phyloP scores from a whole-genome alignment of 2,797 vertebrate species.

The Lacerta viridis region DNA sequence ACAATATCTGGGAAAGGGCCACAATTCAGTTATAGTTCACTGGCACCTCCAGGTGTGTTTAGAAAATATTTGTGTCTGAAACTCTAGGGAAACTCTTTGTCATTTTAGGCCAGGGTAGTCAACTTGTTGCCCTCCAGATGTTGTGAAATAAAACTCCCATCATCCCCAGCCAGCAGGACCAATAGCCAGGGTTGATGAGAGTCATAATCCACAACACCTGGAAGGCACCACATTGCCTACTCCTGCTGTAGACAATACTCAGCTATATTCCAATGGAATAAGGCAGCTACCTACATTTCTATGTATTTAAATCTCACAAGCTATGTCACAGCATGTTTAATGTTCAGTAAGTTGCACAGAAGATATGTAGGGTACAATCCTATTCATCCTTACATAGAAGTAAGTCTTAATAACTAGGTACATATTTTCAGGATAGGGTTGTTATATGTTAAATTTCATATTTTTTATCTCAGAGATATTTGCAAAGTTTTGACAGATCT shows the following conservation, averaged over 20 bases:
- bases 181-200: no score
- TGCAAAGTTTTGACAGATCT: no score
- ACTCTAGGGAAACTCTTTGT: background rate
- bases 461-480: background rate
- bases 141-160: no score
- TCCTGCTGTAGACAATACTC: no score
- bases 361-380: background rate
- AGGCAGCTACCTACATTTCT: background rate
- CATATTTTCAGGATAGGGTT: background rate
- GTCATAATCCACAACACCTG: no score
- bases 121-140: no score
- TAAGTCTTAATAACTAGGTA: background rate
- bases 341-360: background rate
- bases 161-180: no score
- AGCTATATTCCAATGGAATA: background rate
- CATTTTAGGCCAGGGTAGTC: no score
- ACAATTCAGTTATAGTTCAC: background rate
- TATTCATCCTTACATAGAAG: background rate
- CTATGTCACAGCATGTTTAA: background rate
- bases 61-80: background rate
- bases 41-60: background rate
- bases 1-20: background rate
- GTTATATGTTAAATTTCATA: background rate
- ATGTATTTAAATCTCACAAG: background rate
- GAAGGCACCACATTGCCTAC: no score